These are phyloP conservation scores for Holcopasites calliopsidis DNA, from an alignment of 1,140 invertebrate genomes.

Conservation along the genomic window DNA sequence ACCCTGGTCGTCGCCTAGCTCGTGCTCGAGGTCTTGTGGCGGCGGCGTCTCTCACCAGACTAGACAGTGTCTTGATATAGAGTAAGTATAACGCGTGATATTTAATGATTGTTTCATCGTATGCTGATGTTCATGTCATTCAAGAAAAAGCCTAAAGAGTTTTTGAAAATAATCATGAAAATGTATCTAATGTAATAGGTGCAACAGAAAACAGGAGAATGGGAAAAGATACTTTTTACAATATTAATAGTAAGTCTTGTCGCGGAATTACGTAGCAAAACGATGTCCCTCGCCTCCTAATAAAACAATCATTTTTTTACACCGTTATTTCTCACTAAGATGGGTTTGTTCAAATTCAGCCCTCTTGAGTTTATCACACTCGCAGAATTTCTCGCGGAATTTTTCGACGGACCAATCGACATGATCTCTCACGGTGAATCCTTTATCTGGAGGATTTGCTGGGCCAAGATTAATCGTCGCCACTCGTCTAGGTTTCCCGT, in stretches of 20 bases:
- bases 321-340: slow-evolving; percentile 17
- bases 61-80: slow-evolving; percentile 84
- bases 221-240: no score
- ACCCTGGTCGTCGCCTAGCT: slow-evolving; percentile 87
- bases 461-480: slow-evolving; percentile 51
- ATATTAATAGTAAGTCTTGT: no score
- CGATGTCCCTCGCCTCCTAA: background rate
- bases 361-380: slow-evolving; percentile 2
- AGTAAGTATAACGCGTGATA: slow-evolving; percentile 77
- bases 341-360: slow-evolving; percentile 37
- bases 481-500: slow-evolving; percentile 20
- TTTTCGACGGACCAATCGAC: slow-evolving; percentile 13
- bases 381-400: background rate
- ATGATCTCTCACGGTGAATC: slow-evolving; percentile 52
- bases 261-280: background rate
- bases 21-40: slow-evolving; percentile 93
- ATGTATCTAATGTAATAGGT: no score
- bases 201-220: no score
- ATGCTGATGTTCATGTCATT: no score
- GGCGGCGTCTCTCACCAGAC: slow-evolving; percentile 91
- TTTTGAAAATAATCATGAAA: no score
- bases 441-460: slow-evolving; percentile 43
- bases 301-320: slow-evolving; percentile 38
- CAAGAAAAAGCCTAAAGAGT: no score
- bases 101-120: no score